Evolutionary conservation across 2,888 invertebrate genomes (phyloP).

Genomic region (Lochmaea crataegi): DNA sequence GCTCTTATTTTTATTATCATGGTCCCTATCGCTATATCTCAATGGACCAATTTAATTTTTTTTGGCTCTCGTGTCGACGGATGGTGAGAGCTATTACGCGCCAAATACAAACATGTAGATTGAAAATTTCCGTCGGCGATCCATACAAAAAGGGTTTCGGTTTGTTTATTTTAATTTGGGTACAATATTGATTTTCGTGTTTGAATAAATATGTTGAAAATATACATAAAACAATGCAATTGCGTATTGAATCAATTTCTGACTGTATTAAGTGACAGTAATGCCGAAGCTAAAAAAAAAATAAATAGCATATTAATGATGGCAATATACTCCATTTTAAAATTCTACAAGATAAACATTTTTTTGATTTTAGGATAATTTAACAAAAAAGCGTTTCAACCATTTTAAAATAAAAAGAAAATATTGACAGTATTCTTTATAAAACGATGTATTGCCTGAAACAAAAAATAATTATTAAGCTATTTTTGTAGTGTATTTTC

Average conservation of each 20-base stretch:
- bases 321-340: neutral
- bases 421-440: too few species aligned
- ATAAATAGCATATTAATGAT: neutral
- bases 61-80: neutral
- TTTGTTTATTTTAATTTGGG: constrained; percentile 17
- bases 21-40: neutral
- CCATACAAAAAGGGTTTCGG: constrained; percentile 11
- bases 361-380: too few species aligned
- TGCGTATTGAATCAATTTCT: neutral
- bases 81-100: constrained; percentile 10
- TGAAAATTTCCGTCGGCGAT: constrained; percentile 16
- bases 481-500: too few species aligned
- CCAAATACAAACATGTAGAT: constrained; percentile 20
- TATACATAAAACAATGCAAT: neutral
- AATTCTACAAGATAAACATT: too few species aligned
- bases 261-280: neutral
- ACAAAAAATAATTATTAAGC: too few species aligned
- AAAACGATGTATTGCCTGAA: too few species aligned
- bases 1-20: constrained; percentile 1
- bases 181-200: constrained; percentile 6
- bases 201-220: constrained; percentile 13
- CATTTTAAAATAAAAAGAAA: too few species aligned
- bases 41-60: neutral
- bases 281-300: neutral
- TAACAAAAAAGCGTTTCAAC: too few species aligned